Base-by-base conservation (phyloP, 2,888 invertebrate genomes). In the Andricus quercusramuli region DNA sequence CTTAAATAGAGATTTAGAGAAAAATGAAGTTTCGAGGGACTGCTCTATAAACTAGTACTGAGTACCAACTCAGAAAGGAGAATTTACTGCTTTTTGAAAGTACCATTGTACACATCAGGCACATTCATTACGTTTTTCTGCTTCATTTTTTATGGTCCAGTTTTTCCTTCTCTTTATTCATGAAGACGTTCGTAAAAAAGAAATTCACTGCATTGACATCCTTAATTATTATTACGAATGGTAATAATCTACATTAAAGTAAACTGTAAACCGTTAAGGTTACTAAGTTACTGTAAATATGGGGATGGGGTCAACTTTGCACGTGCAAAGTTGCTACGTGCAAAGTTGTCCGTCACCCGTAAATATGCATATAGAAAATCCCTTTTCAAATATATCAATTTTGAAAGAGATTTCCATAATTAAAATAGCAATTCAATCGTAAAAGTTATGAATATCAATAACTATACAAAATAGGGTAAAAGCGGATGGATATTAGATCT, bases 71-170 rank as follows among this genome's bases (percentile, higher is more conserved):
- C 44, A 62, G 25, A 25, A 62, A 62, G 62, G 25, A 62, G 15
- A 62, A 62, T 62, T 62, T 62, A 62, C 13, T 62, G 62, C 62
- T 62, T 13, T 62, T 62, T 62, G 13, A 25, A 62, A 62, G 22
- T 62, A 25, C 25, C 62, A 25, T 62, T 62, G 15, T 25, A 25
- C 62, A 25, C 62, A 25, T 62, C 62, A 13, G 15, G 22, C 62
- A 62, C 15, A 25, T 22, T 15, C 25, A 62, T 62, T 62, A 25
- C 25, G 4, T 62, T 62, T 62, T 25, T 25, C 62, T 25, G 11
- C 25, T 62, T 15, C 15, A 62, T 25, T 62, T 62, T 62, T 62
- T 62, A 62, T 8, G 25, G 11, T n/a, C n/a, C 9, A n/a, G 2
- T 56, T 56, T 20, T 56, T n/a, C 44, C 15, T 56, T 9, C n/a